Base-by-base conservation (phyloP, 35 echinoderm and acorn worm species). In the Ophiothrix spiculata region DNA sequence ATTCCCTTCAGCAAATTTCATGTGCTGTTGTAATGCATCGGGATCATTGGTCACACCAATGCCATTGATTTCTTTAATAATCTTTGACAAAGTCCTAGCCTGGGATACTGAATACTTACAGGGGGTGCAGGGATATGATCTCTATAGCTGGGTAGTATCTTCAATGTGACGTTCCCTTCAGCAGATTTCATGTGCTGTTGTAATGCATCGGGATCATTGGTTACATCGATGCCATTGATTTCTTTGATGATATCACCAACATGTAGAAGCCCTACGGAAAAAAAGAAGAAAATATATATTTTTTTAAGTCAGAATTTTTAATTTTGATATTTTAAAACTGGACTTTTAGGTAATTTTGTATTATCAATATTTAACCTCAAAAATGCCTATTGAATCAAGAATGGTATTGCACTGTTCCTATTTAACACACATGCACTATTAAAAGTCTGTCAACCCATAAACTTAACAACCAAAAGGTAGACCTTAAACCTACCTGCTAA, bases 221-320 rank as follows among this genome's bases (percentile, higher is more conserved):
- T 91, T 19, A 99, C 86, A 35, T 94, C 96, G 35, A 88, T 56
- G 1, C 89, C 92, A 41, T 99, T 99, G 1, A 99, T 88, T 39
- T 99, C 96, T 83, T 99, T 94, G 45, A 99, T 99, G 38, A 99
- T 87, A 79, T 99, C 96, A 56, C 96, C 96, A 40, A 99, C 89
- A 76, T 99, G 92, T 32, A 99, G 76, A 25, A 99, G 75, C 91
- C 96, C 96, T 97, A n/a, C n/a, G 31, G 29, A 75, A 49, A n/a
- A 78, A 40, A 42, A 23, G 82, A 21, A 31, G 77, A 32, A 32
- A 35, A 83, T 12, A 15, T 6, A n/a, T n/a, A n/a, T n/a, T n/a
- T n/a, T n/a, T n/a, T n/a, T n/a, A n/a, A n/a, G n/a, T n/a, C n/a
- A n/a, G n/a, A n/a, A n/a, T n/a, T n/a, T n/a, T n/a, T n/a, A n/a